Percentiles rank a stretch among this genome's conserved stretches.
Evolutionary conservation across 37 sponge, comb jelly and placozoan species (phyloP).

Genomic region (Dysidea cf. avara): DNA sequence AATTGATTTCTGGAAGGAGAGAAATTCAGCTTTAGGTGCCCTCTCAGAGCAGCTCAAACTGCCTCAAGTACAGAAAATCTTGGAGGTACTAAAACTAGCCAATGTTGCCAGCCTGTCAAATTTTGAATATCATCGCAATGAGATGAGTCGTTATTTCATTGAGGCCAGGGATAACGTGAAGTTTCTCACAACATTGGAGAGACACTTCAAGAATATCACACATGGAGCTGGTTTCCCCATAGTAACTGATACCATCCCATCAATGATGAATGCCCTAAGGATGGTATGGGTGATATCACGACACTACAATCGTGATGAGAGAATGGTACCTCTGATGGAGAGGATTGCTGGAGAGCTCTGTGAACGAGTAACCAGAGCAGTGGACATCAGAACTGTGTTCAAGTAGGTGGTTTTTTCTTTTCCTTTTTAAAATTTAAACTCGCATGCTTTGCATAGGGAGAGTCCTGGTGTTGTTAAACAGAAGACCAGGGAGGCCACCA

Average conservation of each 20-base stretch:
- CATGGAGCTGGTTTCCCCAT: conserved; percentile 89
- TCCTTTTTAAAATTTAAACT: too few relatives aligned
- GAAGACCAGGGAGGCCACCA: conserved; percentile 77
- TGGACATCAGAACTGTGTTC: conserved; percentile 86
- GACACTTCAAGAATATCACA: conserved; percentile 98
- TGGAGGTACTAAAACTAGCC: conserved; percentile 70
- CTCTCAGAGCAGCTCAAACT: conserved; percentile 92
- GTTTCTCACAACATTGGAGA: conserved; percentile 94
- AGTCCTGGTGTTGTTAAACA: conserved; percentile 63
- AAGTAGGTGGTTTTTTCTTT: conserved; percentile 56
- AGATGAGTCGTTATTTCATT: conserved; percentile 87
- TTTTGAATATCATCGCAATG: conserved; percentile 85
- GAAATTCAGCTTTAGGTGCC: conserved; percentile 77
- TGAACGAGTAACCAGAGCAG: conserved; percentile 78
- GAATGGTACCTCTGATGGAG: conserved; percentile 99
- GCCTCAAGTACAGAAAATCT: conserved; percentile 59
- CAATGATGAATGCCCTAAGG: conserved; percentile 96
- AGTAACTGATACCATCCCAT: conserved; percentile 87
- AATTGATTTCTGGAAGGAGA: conserved; percentile 97
- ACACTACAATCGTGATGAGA: conserved; percentile 97
- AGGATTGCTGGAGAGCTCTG: conserved; percentile 95
- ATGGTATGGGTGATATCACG: conserved; percentile 99
- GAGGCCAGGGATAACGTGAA: conserved; percentile 99
- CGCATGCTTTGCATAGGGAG: conserved; percentile 45
- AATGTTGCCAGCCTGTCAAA: conserved; percentile 56